phyloP scores from a whole-genome alignment of 1,140 invertebrate genomes.

The Meloidogyne exigua region DNA sequence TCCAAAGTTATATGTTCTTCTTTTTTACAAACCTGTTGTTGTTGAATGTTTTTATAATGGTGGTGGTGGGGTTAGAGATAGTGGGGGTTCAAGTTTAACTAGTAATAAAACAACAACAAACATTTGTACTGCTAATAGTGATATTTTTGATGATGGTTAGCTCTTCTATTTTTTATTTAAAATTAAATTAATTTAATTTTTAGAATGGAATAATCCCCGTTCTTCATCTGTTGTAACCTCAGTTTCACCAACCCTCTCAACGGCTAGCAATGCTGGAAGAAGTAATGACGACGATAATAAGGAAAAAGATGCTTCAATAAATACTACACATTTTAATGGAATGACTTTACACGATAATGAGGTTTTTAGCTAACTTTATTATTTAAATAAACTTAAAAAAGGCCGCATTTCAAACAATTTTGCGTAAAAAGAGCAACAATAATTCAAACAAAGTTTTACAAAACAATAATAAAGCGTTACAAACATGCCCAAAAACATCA shows the following conservation, averaged over 20 bases:
- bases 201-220: neutral
- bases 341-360: neutral
- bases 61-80: neutral
- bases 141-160: neutral
- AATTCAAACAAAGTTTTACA: conserved; percentile 6
- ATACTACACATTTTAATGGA: neutral
- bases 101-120: conserved; percentile 7
- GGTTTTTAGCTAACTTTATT: too few relatives aligned
- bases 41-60: conserved; percentile 46
- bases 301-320: neutral
- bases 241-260: conserved; percentile 1
- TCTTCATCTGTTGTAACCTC: neutral
- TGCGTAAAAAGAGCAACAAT: conserved; percentile 15
- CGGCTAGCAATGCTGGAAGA: neutral
- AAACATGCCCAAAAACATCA: neutral
- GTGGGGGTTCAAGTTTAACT: conserved; percentile 2
- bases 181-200: neutral
- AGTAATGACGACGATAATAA: neutral
- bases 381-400: neutral
- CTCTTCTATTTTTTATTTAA: neutral
- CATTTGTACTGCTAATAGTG: conserved; percentile 15
- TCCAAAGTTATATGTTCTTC: conserved; percentile 60
- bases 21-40: conserved; percentile 60
- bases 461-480: neutral
- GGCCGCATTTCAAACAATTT: conserved; percentile 16